Evolutionary conservation across 2,888 invertebrate species (phyloP).

Genomic region (Chrysotoxum bicinctum): DNA sequence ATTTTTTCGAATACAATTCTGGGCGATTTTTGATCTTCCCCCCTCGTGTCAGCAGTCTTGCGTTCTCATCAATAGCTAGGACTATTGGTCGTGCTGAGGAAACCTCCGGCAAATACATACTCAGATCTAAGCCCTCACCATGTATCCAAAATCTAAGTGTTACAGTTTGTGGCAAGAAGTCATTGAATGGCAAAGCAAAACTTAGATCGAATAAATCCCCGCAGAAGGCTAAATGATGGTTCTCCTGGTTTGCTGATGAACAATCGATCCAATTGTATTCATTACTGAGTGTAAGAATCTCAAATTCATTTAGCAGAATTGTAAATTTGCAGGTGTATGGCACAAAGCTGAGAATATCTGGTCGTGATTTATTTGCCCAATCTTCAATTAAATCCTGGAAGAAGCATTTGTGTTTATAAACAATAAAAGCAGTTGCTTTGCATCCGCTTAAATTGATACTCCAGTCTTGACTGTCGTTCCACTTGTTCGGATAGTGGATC

Average conservation of each 20-base stretch:
- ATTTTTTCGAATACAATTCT: constrained; percentile 84
- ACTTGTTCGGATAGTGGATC: constrained; percentile 92
- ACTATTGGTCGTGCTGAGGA: constrained; percentile 93
- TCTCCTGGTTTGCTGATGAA: constrained; percentile 96
- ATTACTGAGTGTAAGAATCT: constrained; percentile 95
- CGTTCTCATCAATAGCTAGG: constrained; percentile 92
- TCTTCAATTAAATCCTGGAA: constrained; percentile 98
- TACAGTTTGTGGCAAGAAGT: constrained; percentile 95
- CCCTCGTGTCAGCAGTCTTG: constrained; percentile 91
- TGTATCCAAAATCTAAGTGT: constrained; percentile 96
- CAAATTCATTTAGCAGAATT: constrained; percentile 95
- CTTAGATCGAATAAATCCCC: constrained; percentile 96
- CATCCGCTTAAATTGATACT: constrained; percentile 94
- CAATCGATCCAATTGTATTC: constrained; percentile 99
- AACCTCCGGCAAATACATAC: constrained; percentile 94
- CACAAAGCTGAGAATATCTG: constrained; percentile 96
- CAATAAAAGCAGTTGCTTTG: constrained; percentile 95
- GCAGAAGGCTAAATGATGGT: constrained; percentile 95
- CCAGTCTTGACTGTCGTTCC: constrained; percentile 99
- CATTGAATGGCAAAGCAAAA: constrained; percentile 95
- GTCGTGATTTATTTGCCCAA: constrained; percentile 96
- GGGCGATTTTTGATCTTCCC: constrained; percentile 84
- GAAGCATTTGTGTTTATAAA: constrained; percentile 97
- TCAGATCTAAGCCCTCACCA: constrained; percentile 96
- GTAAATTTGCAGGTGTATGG: constrained; percentile 98